Conservation (phyloP, 2,888 invertebrate species). For the Barypeithes pellucidus region DNA sequence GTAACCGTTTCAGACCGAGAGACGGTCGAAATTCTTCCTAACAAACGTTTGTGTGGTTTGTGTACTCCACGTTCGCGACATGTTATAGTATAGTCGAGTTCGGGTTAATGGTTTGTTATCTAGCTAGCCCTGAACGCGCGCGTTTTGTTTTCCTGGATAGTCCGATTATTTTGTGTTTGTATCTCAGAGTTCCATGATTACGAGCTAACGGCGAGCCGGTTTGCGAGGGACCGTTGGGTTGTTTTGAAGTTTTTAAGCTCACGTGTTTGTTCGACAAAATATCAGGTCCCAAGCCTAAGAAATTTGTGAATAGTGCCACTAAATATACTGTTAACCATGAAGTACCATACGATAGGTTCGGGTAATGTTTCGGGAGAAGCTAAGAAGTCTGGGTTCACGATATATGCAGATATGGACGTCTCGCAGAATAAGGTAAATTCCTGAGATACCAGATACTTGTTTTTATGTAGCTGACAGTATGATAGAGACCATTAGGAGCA, state of each 20-base stretch:
- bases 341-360: constrained; percentile 78
- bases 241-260: constrained; percentile 27
- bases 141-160: constrained; percentile 30
- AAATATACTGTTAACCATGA: constrained; percentile 67
- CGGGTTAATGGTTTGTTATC: constrained; percentile 52
- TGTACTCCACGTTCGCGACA: constrained; percentile 37
- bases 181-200: constrained; percentile 18
- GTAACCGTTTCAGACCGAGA: constrained; percentile 49
- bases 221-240: constrained; percentile 25
- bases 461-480: constrained; percentile 32
- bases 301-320: constrained; percentile 14
- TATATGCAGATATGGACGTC: constrained; percentile 76
- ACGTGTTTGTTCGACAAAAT: constrained; percentile 14
- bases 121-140: constrained; percentile 33
- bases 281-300: not conserved
- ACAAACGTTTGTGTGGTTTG: constrained; percentile 48
- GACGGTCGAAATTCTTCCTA: constrained; percentile 52
- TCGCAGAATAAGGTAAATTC: constrained; percentile 73
- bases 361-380: constrained; percentile 79
- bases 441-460: constrained; percentile 21
- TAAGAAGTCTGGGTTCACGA: constrained; percentile 79
- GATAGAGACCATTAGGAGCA: constrained; percentile 27
- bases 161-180: constrained; percentile 36
- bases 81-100: constrained; percentile 21
- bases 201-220: constrained; percentile 7